Evolutionary conservation across 2,113 vertebrate species (phyloP), one percentile per base, ranked within the genome.

Genomic region (Symphodus melops): DNA sequence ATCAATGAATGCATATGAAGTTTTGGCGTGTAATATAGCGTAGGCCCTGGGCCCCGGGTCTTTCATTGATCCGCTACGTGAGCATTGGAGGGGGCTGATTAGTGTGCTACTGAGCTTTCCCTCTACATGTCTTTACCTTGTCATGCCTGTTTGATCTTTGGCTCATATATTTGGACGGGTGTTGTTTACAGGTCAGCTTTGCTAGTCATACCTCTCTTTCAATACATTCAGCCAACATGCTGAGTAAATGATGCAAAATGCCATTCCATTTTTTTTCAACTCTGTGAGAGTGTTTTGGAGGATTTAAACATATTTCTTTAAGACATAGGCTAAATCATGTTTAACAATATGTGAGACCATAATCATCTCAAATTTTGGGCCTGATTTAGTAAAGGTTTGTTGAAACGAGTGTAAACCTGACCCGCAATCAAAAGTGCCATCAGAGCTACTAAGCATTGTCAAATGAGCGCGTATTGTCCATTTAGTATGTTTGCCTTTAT

Each of bases 1-100:
- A 98, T 98, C 97, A 95, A 98, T 99, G 96, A 95, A 95, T 97
- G 96, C 97, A 98, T 98, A 97, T 97, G 95, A 97, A 97, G 95
- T 96, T 96, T 89, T 96, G 96, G 93, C 92, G 77, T 92, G 96
- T 97, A 96, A 96, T 97, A 95, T 97, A 96, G 96, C 88, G 93
- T 92, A 91, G 93, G 94, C 96, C 72, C 57, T 77, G 85, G 95
- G 96, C 95, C 93, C 72, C 85, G 55, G 91, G 92, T 91, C 88
- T 87, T 91, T 92, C 93, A 95, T 94, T 94, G 93, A 92, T 94
- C 83, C 84, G 85, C 88, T 90, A 79, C 91, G 87, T 92, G 90
- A 90, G 82, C 49, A 68, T 83, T 72, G 76, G 77, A 77, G 67
- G 89, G 74, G 90, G 85, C 71, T 94, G 93, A 94, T 93, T 95